A percentile compares a stretch with the other conserved stretches of the same genome.
phyloP scores from a whole-genome alignment of 2,113 vertebrate genomes.

The Nesospiza acunhae region DNA sequence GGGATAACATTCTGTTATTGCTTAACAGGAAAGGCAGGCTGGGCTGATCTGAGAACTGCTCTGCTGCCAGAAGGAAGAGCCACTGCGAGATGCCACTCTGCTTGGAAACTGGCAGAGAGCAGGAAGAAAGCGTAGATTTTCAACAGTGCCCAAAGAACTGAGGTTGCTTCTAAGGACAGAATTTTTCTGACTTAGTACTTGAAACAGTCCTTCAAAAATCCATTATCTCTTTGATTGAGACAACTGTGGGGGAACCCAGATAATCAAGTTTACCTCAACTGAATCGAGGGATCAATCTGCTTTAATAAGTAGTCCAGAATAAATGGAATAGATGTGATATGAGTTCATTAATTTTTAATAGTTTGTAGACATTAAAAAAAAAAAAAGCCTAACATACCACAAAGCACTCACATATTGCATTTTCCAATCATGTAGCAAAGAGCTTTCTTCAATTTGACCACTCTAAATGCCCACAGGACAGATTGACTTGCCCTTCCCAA shows the following conservation, averaged over 20 bases:
- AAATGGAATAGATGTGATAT: neutral
- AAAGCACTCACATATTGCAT: neutral
- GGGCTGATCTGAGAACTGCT: neutral
- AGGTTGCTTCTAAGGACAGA: neutral
- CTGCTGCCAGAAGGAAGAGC: neutral
- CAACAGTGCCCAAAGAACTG: neutral
- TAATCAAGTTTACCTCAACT: neutral
- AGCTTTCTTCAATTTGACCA: neutral
- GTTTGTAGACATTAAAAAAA: neutral
- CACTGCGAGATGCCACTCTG: accelerated
- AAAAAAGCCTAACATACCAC: neutral
- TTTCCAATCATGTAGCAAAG: neutral
- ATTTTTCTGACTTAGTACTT: neutral
- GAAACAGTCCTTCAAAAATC: neutral
- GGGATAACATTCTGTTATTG: neutral
- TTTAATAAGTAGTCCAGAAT: neutral
- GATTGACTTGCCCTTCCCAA: neutral
- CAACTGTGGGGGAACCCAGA: neutral
- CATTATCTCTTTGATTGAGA: neutral
- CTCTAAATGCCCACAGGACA: neutral
- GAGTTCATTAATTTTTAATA: constrained; percentile 7
- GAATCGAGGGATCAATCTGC: neutral
- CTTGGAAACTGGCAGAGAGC: neutral
- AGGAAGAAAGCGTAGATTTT: accelerated
- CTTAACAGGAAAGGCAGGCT: neutral